Base-by-base conservation (phyloP, 2,113 vertebrate species). In the Oncorhynchus keta region DNA sequence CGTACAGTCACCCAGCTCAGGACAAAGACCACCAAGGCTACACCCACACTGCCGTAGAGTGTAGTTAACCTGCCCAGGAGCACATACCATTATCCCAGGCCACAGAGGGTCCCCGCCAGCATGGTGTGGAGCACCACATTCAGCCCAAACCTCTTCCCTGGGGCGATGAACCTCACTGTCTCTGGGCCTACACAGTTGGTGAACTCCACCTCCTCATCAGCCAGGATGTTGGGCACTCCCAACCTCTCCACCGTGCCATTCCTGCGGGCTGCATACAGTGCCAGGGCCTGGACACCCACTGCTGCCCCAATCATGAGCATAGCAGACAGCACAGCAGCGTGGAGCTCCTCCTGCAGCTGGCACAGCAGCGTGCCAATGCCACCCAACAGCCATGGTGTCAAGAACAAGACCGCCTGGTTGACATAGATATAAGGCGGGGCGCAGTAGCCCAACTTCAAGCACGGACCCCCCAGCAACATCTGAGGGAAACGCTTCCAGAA, bases 401-500 rank as follows among this genome's bases (percentile, higher is more conserved):
- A 88, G 89, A 99, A 99, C 69, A 99, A 91, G 77, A 97, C 90
- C 61, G 95, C 92, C 79, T 99, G 98, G 82, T 97, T 96, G 81
- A 97, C 91, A 2, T 99, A 99, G 71, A 99, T 77, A 61, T 98
- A 99, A 1, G 95, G 93, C 78, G 97, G 97, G 49, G 96, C 97
- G 71, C 95, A 95, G 81, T 96, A 97, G 88, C 98, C 97, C 87
- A 99, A 90, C 90, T 94, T 99, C 88, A 99, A 92, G 45, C 95
- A 94, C 35, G 93, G 95, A 55, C 97, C 98, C 84, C 98, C 98
- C 85, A 99, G 94, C 80, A 98, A 49, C 1, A 97, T 99, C 90
- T 99, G 98, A 39, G 96, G 96, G 89, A 99, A 97, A 68, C 98
- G 96, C 92, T 97, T 99, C 95, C 98, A 95, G 89, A 99, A 99